Evolutionary conservation across 2,888 invertebrate genomes (phyloP).

Genomic region (Mesorhabditis spiculigera): DNA sequence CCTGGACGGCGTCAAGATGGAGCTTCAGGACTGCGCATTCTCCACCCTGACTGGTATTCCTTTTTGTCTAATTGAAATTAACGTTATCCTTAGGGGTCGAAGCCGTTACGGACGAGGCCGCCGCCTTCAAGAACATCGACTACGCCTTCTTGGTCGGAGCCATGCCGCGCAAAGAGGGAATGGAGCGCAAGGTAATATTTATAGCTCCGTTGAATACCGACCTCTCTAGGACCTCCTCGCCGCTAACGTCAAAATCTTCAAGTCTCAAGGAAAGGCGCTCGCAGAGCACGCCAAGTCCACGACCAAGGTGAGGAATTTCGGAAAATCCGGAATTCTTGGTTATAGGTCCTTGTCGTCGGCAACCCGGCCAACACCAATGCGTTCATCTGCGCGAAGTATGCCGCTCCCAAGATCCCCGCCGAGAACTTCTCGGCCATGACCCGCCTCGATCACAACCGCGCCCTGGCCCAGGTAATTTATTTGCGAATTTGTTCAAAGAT

Average conservation of each 20-base stretch:
- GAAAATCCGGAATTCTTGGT: not conserved
- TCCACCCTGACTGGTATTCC: constrained; percentile 74
- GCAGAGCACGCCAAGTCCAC: constrained; percentile 84
- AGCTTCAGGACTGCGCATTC: constrained; percentile 88
- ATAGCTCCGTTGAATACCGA: not conserved
- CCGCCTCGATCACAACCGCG: constrained; percentile 93
- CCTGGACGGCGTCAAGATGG: constrained; percentile 97
- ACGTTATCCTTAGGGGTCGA: constrained; percentile 68
- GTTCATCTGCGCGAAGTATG: constrained; percentile 87
- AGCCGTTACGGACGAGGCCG: constrained; percentile 80
- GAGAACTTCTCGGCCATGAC: constrained; percentile 98
- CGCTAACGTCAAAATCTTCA: constrained; percentile 97
- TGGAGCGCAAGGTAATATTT: constrained; percentile 80
- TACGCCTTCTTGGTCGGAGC: constrained; percentile 95
- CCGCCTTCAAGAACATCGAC: constrained; percentile 90
- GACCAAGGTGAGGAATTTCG: constrained; percentile 72
- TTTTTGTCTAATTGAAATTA: not conserved
- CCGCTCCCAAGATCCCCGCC: constrained; percentile 84
- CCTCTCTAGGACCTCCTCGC: constrained; percentile 74
- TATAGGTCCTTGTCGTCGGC: constrained; percentile 80
- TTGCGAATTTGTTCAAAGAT: not conserved
- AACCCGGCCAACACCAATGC: constrained; percentile 99
- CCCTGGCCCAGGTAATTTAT: constrained; percentile 74
- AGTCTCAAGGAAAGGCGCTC: constrained; percentile 88
- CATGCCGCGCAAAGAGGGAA: constrained; percentile 94